Evolutionary conservation across 2,888 invertebrate species (phyloP).

Genomic region (Drosophila heteroneura): DNA sequence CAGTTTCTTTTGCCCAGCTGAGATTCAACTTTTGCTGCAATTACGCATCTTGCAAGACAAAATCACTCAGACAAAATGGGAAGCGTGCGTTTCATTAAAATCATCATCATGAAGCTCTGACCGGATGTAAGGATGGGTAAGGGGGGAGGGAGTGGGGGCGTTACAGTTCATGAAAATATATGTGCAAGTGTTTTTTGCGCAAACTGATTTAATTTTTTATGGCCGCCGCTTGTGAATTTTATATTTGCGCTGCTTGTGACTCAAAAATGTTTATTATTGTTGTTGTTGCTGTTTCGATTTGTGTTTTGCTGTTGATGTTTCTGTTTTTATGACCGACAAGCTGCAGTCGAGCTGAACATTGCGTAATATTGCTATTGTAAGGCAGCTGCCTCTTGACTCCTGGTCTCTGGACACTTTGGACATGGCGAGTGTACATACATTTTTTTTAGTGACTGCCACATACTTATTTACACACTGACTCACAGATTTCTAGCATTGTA

Average conservation of each 20-base stretch:
- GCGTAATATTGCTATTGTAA: constrained; percentile 5
- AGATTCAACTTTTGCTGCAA: constrained; percentile 76
- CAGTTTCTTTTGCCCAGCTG: constrained; percentile 38
- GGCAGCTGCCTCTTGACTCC: constrained; percentile 20
- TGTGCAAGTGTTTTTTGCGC: constrained; percentile 68
- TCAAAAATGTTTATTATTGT: constrained; percentile 19
- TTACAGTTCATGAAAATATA: constrained; percentile 64
- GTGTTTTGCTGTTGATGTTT: constrained; percentile 29
- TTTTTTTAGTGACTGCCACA: constrained; percentile 54
- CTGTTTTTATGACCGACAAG: constrained; percentile 54
- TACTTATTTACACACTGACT: constrained; percentile 25
- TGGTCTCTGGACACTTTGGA: constrained; percentile 17
- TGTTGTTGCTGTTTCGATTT: constrained; percentile 48
- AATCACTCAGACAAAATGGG: constrained; percentile 77
- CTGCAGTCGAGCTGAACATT: constrained; percentile 62
- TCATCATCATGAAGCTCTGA: constrained; percentile 35
- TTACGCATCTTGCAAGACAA: constrained; percentile 76
- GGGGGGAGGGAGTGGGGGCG: not conserved
- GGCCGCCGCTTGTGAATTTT: constrained; percentile 68
- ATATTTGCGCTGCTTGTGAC: constrained; percentile 52
- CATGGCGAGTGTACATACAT: constrained; percentile 49
- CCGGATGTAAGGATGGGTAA: not conserved
- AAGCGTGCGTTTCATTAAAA: constrained; percentile 79
- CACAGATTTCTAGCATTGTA: constrained; percentile 60
- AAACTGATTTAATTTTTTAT: constrained; percentile 81